Percentiles rank a stretch among this genome's conserved stretches.
phyloP scores from a whole-genome alignment of 2,888 invertebrate species.

The Cetonia aurata region DNA sequence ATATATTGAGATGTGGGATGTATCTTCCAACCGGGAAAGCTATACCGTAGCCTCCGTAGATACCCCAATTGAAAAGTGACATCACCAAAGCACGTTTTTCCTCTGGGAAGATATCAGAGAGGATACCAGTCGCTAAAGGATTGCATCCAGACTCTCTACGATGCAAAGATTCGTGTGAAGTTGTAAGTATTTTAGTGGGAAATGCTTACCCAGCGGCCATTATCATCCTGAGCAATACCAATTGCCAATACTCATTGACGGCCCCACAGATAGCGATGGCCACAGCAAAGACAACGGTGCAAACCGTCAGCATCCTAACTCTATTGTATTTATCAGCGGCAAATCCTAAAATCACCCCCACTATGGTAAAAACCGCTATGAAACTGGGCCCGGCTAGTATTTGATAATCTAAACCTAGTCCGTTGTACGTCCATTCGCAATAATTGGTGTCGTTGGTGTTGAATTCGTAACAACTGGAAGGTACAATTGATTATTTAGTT shows the following conservation, averaged over 20 bases:
- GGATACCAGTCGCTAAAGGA: constrained; percentile 86
- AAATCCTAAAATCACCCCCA: constrained; percentile 86
- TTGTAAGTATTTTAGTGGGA: too few species aligned
- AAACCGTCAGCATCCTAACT: constrained; percentile 80
- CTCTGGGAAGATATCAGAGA: constrained; percentile 85
- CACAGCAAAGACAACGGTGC: constrained; percentile 84
- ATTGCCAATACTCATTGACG: constrained; percentile 90
- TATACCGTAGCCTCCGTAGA: constrained; percentile 93
- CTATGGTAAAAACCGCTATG: constrained; percentile 91
- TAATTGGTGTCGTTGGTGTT: constrained; percentile 79
- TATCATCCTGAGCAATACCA: constrained; percentile 86
- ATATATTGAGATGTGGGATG: constrained; percentile 79
- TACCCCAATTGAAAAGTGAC: constrained; percentile 96
- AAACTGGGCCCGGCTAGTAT: constrained; percentile 93
- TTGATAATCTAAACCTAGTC: constrained; percentile 92
- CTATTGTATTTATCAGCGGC: constrained; percentile 85
- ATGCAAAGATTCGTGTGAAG: constrained; percentile 27
- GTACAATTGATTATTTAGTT: neutral
- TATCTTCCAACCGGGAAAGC: constrained; percentile 93
- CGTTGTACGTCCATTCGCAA: constrained; percentile 95
- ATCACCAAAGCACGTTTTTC: constrained; percentile 88
- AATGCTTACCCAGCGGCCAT: constrained; percentile 82
- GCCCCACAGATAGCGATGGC: constrained; percentile 89
- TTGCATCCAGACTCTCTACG: constrained; percentile 87
- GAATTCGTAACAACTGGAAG: constrained; percentile 73